These are phyloP conservation scores for Melinaea menophilus DNA, from an alignment of 2,888 invertebrate species.

Conservation along the genomic window DNA sequence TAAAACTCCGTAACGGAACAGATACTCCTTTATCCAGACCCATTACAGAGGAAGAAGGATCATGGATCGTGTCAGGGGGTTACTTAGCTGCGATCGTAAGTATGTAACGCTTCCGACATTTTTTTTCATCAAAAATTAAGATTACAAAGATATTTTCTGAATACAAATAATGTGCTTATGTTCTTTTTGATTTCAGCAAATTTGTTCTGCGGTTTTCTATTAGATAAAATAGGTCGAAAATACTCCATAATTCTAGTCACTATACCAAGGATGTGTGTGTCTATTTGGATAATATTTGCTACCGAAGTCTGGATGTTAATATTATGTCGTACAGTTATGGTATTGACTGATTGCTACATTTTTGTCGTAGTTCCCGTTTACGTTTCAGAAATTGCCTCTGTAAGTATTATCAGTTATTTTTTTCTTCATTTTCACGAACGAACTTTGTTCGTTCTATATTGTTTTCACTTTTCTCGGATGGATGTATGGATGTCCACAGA, in stretches of 20 bases:
- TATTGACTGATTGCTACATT: neutral
- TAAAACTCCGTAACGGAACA: constrained; percentile 18
- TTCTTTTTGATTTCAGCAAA: constrained; percentile 26
- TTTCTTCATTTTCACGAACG: too few species aligned
- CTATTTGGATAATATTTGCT: constrained; percentile 43
- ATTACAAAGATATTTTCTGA: too few species aligned
- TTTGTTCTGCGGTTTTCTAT: constrained; percentile 41
- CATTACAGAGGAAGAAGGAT: constrained; percentile 50
- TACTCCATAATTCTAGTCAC: constrained; percentile 44
- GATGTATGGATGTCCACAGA: too few species aligned
- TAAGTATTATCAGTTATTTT: constrained; percentile 33
- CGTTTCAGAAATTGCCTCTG: constrained; percentile 28
- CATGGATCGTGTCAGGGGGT: constrained; percentile 59
- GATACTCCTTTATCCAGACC: constrained; percentile 42
- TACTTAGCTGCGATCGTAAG: constrained; percentile 40
- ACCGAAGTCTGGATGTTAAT: constrained; percentile 48
- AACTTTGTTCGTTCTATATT: too few species aligned
- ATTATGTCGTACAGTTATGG: constrained; percentile 38
- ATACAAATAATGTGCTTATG: too few species aligned
- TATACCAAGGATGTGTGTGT: constrained; percentile 46
- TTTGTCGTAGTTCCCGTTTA: neutral
- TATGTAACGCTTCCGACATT: constrained; percentile 1
- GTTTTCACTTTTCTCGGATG: too few species aligned
- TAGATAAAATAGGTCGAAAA: constrained; percentile 44
- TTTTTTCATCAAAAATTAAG: too few species aligned